Conservation (phyloP, 2,888 invertebrate species). For the Lapara coniferarum region DNA sequence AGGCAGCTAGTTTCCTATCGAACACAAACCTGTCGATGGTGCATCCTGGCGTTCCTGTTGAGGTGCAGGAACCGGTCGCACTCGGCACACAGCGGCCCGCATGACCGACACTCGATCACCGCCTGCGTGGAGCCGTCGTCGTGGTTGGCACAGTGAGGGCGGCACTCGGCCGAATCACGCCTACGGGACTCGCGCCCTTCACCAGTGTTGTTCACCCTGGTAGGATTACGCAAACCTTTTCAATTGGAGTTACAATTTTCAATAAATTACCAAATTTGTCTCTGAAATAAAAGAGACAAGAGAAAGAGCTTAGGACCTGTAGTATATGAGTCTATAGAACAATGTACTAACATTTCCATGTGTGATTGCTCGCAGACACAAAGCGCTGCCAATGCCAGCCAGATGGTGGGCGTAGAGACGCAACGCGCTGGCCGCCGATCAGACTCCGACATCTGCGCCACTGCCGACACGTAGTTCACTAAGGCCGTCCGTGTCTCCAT, state of each 20-base stretch:
- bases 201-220: constrained; percentile 51
- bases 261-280: no score
- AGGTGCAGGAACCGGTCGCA: constrained; percentile 98
- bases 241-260: no score
- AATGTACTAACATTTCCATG: constrained; percentile 85
- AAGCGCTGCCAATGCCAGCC: constrained; percentile 96
- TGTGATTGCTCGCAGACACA: constrained; percentile 96
- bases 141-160: constrained; percentile 97
- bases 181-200: constrained; percentile 53
- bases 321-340: no score
- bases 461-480: constrained; percentile 92
- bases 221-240: no score
- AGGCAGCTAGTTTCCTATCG: not conserved
- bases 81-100: constrained; percentile 97
- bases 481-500: constrained; percentile 93
- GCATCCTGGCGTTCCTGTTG: constrained; percentile 92
- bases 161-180: constrained; percentile 66
- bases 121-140: constrained; percentile 97
- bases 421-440: constrained; percentile 90
- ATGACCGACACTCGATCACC: constrained; percentile 95
- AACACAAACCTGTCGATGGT: constrained; percentile 88
- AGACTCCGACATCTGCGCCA: constrained; percentile 91
- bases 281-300: no score
- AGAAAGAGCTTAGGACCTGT: no score
- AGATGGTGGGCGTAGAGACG: constrained; percentile 92